phyloP scores from a whole-genome alignment of 1,140 invertebrate genomes.

The Lethocerus indicus region DNA sequence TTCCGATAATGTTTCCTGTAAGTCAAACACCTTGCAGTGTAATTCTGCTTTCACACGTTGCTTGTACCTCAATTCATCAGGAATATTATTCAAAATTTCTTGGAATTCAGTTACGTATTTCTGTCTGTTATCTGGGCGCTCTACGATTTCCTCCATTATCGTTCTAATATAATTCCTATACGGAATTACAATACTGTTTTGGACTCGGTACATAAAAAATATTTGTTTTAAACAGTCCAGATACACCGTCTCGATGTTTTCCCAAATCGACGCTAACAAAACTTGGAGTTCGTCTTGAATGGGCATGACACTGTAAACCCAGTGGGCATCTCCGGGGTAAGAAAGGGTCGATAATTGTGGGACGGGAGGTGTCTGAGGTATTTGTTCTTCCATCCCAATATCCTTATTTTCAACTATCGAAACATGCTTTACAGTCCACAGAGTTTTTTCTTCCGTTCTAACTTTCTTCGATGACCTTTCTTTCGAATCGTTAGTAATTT shows the following conservation, averaged over 20 bases:
- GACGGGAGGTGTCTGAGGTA: not conserved
- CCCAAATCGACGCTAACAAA: constrained; percentile 8
- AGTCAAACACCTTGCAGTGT: constrained; percentile 8
- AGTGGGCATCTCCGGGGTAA: not conserved
- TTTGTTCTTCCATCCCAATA: not conserved
- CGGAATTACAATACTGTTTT: constrained; percentile 3
- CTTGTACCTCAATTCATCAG: constrained; percentile 4
- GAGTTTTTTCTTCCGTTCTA: not conserved
- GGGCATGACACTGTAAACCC: constrained; percentile 1
- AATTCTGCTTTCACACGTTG: constrained; percentile 11
- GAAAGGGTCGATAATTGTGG: not conserved
- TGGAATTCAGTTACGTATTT: constrained; percentile 12
- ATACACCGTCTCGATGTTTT: constrained; percentile 6
- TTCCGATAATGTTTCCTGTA: constrained; percentile 5
- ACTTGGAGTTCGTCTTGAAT: not conserved
- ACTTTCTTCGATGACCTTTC: not conserved
- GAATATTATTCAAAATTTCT: constrained; percentile 9
- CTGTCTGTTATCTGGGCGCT: constrained; percentile 4
- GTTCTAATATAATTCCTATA: constrained; percentile 2
- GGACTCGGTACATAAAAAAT: constrained; percentile 2
- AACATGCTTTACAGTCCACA: not conserved
- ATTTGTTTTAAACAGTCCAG: constrained; percentile 1
- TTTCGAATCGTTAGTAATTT: not conserved
- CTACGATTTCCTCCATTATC: not conserved
- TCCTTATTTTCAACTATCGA: not conserved